These are phyloP conservation scores for Tauraco hartlaubi DNA, from an alignment of 2,797 vertebrate genomes.

Conservation along the genomic window DNA sequence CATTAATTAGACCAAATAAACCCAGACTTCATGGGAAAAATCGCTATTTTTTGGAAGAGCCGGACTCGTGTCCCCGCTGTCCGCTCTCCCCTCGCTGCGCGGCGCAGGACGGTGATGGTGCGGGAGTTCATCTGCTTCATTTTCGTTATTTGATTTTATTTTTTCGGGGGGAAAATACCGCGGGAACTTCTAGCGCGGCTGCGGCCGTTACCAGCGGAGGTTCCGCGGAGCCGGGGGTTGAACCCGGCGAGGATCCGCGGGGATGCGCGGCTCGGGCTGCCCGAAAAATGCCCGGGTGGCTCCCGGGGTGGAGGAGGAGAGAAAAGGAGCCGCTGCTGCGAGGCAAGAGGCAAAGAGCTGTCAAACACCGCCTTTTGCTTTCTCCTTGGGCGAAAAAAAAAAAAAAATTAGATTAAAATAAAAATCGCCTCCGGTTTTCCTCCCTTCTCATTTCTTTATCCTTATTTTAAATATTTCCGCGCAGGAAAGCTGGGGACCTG, in stretches of 20 bases:
- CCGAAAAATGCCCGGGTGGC: background rate
- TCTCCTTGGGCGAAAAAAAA: accelerated
- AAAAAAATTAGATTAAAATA: background rate
- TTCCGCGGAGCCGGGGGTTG: background rate
- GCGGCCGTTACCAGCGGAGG: background rate
- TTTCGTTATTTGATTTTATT: background rate
- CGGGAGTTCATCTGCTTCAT: background rate
- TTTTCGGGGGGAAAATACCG: accelerated
- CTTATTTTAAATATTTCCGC: background rate
- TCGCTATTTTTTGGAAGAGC: accelerated
- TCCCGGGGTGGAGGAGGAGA: background rate
- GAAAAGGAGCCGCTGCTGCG: background rate
- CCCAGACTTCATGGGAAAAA: background rate
- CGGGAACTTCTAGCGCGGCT: background rate
- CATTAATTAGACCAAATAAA: background rate
- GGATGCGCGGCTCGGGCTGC: background rate
- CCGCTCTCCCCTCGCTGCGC: no score
- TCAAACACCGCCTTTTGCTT: background rate
- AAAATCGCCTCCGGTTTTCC: background rate
- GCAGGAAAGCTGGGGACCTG: background rate
- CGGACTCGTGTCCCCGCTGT: background rate
- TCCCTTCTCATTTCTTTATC: background rate
- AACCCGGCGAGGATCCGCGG: background rate
- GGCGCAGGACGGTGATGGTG: accelerated
- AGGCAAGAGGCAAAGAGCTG: background rate